These are phyloP conservation scores for Crossaster papposus DNA, from an alignment of 53 echinoderm and acorn worm genomes.

Conservation along the genomic window DNA sequence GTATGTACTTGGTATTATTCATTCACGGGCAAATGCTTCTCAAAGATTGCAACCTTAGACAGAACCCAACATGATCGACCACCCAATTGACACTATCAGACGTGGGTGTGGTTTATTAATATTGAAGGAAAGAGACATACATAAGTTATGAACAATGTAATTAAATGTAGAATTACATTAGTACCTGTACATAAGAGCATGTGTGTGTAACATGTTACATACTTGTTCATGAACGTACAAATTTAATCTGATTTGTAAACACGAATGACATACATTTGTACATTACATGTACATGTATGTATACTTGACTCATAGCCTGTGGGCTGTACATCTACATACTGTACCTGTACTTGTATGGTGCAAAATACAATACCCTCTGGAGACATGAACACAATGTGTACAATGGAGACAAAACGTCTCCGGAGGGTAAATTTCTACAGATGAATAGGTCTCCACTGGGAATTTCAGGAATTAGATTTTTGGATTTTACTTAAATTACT, in stretches of 20 bases:
- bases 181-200: not conserved
- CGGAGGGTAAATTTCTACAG: no score
- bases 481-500: no score
- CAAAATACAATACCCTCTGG: no score
- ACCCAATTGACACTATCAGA: not conserved
- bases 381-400: no score
- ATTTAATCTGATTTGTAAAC: not conserved
- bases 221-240: not conserved
- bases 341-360: slow-evolving; percentile 13
- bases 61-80: not conserved
- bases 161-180: not conserved
- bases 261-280: not conserved
- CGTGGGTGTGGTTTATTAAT: no score
- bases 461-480: no score
- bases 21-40: not conserved
- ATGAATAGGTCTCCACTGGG: no score
- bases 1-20: not conserved
- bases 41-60: not conserved
- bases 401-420: no score
- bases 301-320: not conserved
- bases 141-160: not conserved
- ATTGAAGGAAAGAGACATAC: not conserved
- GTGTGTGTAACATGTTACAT: slow-evolving; percentile 20
- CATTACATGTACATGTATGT: not conserved
- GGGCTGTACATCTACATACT: no score